Percentiles rank a stretch among this genome's conserved stretches.
These are phyloP conservation scores for Eudasyphora cyanicolor DNA, from an alignment of 2,888 invertebrate genomes.

Conservation along the genomic window DNA sequence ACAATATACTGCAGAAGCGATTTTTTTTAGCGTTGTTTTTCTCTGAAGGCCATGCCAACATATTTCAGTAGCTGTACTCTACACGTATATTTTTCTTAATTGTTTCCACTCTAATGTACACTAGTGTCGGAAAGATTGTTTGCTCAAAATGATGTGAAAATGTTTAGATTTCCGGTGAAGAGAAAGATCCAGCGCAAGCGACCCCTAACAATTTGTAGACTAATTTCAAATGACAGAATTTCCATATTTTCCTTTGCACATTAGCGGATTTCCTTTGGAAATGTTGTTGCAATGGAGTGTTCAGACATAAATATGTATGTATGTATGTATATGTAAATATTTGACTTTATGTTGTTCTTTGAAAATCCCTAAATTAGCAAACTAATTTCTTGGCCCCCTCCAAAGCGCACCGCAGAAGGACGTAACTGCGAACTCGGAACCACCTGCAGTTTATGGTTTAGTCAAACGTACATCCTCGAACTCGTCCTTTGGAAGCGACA, in stretches of 20 bases:
- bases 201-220: not conserved
- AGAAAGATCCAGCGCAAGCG: not conserved
- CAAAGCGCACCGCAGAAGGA: not conserved
- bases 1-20: too few species aligned
- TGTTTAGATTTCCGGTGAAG: conserved; percentile 42
- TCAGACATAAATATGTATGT: not conserved
- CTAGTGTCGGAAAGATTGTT: not conserved
- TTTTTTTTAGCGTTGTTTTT: too few species aligned
- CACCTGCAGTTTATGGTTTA: conserved; percentile 41
- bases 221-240: not conserved
- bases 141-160: conserved; percentile 8
- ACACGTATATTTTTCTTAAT: not conserved
- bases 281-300: not conserved
- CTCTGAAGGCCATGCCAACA: too few species aligned
- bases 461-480: not conserved
- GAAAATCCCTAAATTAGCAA: conserved; percentile 55
- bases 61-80: too few species aligned
- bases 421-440: not conserved
- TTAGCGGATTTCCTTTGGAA: conserved; percentile 1
- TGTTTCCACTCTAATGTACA: not conserved
- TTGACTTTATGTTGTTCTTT: conserved; percentile 19
- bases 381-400: conserved; percentile 47
- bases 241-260: not conserved
- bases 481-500: not conserved
- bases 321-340: not conserved